Conservation (phyloP, 1,140 invertebrate species). For the Drosophila serrata region DNA sequence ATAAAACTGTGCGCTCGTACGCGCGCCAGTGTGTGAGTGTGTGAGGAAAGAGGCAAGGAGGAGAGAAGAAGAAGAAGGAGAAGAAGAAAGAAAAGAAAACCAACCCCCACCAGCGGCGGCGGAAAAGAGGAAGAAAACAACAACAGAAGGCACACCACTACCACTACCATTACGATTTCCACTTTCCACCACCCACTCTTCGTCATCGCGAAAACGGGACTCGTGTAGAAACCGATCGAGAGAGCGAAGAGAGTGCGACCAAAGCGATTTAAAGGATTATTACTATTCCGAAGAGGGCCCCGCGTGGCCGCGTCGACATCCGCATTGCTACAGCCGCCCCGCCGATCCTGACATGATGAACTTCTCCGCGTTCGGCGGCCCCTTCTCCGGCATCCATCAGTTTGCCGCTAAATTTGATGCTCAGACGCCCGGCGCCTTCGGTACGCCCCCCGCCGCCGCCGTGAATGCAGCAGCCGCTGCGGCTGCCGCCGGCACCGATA, state of each 20-base stretch:
- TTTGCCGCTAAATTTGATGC: slow-evolving; percentile 85
- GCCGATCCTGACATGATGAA: slow-evolving; percentile 81
- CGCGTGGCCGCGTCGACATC: slow-evolving; percentile 17
- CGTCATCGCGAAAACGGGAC: slow-evolving; percentile 47
- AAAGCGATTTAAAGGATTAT: slow-evolving; percentile 18
- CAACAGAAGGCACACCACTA: slow-evolving; percentile 55
- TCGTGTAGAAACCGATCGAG: slow-evolving; percentile 19
- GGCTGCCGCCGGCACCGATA: slow-evolving; percentile 72
- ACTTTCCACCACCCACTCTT: slow-evolving; percentile 74
- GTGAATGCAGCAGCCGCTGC: slow-evolving; percentile 73
- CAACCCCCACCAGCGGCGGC: slow-evolving; percentile 75
- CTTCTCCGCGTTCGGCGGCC: slow-evolving; percentile 85
- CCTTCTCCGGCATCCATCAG: slow-evolving; percentile 85
- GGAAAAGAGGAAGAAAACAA: slow-evolving; percentile 62
- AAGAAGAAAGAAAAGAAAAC: slow-evolving; percentile 67
- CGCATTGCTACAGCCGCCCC: slow-evolving; percentile 13
- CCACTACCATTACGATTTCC: slow-evolving; percentile 26
- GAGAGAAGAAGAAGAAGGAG: slow-evolving; percentile 11
- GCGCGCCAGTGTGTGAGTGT: slow-evolving; percentile 47
- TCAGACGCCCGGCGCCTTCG: slow-evolving; percentile 81
- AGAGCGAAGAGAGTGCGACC: slow-evolving; percentile 23
- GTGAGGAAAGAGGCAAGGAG: slow-evolving; percentile 42
- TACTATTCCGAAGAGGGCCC: slow-evolving; percentile 19
- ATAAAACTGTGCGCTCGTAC: slow-evolving; percentile 77
- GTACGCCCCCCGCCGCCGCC: slow-evolving; percentile 68